Conservation (phyloP, 2,113 vertebrate genomes). For the Numida meleagris region DNA sequence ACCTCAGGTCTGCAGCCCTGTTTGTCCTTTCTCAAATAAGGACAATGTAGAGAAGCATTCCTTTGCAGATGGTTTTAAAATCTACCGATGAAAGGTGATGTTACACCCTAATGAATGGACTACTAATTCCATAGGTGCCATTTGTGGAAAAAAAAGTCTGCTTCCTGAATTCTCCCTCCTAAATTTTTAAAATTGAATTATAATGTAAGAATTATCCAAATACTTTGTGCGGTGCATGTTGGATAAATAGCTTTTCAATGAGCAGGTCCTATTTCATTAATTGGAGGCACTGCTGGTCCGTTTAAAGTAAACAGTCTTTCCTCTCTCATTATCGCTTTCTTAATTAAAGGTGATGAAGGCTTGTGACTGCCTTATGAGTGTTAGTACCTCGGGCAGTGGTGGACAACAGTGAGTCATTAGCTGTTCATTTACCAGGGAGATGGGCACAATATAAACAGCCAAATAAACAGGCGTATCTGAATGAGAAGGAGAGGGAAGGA, state of each 20-base stretch:
- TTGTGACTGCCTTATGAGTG: neutral
- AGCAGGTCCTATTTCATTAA: constrained; percentile 17
- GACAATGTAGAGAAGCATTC: neutral
- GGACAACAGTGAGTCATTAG: neutral
- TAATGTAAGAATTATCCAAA: constrained; percentile 6
- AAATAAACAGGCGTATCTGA: neutral
- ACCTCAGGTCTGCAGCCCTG: neutral
- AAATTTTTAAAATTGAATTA: constrained; percentile 52
- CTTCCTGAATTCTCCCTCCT: neutral
- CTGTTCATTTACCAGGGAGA: neutral
- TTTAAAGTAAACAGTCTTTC: constrained; percentile 42
- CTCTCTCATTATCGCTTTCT: constrained; percentile 28
- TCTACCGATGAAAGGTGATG: neutral
- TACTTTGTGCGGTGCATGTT: neutral
- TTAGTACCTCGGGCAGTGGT: neutral
- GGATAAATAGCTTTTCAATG: constrained; percentile 12
- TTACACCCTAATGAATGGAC: neutral
- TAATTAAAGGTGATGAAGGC: constrained; percentile 49
- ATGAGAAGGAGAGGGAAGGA: neutral
- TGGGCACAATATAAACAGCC: neutral
- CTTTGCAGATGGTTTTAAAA: neutral
- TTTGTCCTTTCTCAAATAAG: neutral
- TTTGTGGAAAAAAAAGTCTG: neutral
- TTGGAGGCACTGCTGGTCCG: constrained; percentile 27
- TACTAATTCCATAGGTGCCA: neutral